phyloP scores from a whole-genome alignment of 1,140 invertebrate genomes.

The Orchestia grillus region DNA sequence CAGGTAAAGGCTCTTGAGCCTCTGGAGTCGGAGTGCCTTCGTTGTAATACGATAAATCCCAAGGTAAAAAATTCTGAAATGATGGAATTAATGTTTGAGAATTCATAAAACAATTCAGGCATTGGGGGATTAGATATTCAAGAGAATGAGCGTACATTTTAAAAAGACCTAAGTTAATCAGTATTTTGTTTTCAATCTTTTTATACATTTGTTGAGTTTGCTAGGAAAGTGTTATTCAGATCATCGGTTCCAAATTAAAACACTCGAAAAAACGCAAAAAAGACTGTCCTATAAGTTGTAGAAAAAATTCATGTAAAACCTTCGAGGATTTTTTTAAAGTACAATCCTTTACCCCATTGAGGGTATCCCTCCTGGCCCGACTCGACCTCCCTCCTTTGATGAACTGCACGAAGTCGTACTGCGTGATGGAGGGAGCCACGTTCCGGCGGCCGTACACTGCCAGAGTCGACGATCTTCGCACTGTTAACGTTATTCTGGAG shows the following conservation, averaged over 20 bases:
- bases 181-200: too few species aligned
- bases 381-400: slow-evolving; percentile 74
- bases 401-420: slow-evolving; percentile 95
- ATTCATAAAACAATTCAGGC: not conserved
- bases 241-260: not conserved
- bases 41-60: slow-evolving; percentile 45
- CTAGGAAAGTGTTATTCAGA: not conserved
- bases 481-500: slow-evolving; percentile 82
- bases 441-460: slow-evolving; percentile 93
- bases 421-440: slow-evolving; percentile 91
- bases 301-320: not conserved
- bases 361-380: slow-evolving; percentile 69
- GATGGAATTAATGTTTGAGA: not conserved
- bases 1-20: not conserved
- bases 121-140: not conserved
- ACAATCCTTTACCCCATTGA: not conserved
- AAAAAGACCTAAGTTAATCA: too few species aligned
- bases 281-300: not conserved
- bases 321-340: not conserved
- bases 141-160: not conserved
- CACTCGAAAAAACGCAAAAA: not conserved
- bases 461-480: slow-evolving; percentile 91
- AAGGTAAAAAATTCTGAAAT: slow-evolving; percentile 36
- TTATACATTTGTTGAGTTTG: not conserved
- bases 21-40: not conserved